Evolutionary conservation across 2,113 vertebrate species (phyloP), one percentile per base, ranked within the genome.

Genomic region (Cyrtonyx montezumae): DNA sequence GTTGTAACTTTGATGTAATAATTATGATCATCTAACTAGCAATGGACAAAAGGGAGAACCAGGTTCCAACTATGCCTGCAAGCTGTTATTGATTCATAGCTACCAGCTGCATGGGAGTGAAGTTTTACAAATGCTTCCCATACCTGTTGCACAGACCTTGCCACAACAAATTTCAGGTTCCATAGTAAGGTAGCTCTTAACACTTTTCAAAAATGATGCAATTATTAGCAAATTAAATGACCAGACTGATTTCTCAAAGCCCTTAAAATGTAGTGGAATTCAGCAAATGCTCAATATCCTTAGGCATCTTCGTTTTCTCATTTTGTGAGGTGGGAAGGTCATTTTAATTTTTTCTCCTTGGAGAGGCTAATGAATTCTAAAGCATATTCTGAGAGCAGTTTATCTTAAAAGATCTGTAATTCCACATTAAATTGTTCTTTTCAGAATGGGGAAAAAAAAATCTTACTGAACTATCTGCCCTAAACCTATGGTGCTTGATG

Each of bases 1-100:
- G 37, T 15, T 11, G 62, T 93, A 95, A 83, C 46, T 79, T 87
- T 85, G 46, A 71, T 95, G 59, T 87, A 63, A 46, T 87, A 92
- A 87, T 85, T 91, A 74, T 3, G 11, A 49, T 69, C n/a, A 55
- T 45, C 22, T 59, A 80, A 49, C 25, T 70, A 93, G 42, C 46
- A 85, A 49, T 0, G 1, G 74, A 40, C 25, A 65, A 82, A 76
- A 85, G 55, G 40, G 68, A 91, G 55, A 93, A 87, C 63, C 59
- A 79, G 75, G 18, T 40, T 91, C 79, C 90, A 92, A 46, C 63
- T 89, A 90, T 79, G 70, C 25, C 37, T 58, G 63, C 49, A 76
- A 89, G 37, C 63, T 87, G 82, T 23, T 73, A 40, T 63, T 82
- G 63, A 36, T 73, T 11, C 4, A 0, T 73, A 77, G 53, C 59